Conservation (phyloP, 2,888 invertebrate species). For the Tenthredo mesomela region DNA sequence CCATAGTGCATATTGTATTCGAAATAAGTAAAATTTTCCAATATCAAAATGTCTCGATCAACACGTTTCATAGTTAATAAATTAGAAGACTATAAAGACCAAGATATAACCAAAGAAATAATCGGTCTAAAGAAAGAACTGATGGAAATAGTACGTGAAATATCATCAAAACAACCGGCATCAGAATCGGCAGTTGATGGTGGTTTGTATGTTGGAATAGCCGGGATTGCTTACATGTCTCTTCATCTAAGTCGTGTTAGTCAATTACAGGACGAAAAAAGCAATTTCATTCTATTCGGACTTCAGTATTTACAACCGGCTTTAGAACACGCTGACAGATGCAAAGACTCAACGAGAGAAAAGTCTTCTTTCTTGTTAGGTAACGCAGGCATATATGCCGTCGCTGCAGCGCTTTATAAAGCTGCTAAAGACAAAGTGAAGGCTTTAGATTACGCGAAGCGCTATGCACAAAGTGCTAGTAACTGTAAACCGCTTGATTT, state of each 20-base stretch:
- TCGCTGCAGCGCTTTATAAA: conserved; percentile 84
- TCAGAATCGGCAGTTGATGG: conserved; percentile 71
- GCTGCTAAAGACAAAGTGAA: conserved; percentile 78
- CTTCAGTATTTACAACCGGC: conserved; percentile 32
- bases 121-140: conserved; percentile 28
- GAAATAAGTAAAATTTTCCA: conserved; percentile 60
- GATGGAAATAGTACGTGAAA: conserved; percentile 46
- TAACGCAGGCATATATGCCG: conserved; percentile 87
- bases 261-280: conserved; percentile 21
- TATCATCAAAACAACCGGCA: conserved; percentile 57
- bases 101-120: conserved; percentile 27
- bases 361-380: conserved; percentile 85
- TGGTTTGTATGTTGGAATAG: conserved; percentile 79
- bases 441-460: conserved; percentile 70
- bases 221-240: conserved; percentile 79
- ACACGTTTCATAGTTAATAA: conserved; percentile 26
- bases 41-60: conserved; percentile 26
- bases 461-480: conserved; percentile 76
- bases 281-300: conserved; percentile 16
- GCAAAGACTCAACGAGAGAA: conserved; percentile 38
- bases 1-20: conserved; percentile 64
- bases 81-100: conserved; percentile 25
- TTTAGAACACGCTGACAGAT: conserved; percentile 7
- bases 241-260: conserved; percentile 71
- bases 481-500: conserved; percentile 80